A percentile compares a stretch with the other conserved stretches of the same genome.
These are phyloP conservation scores for Trachemys scripta DNA, from an alignment of 2,113 vertebrate genomes.

Conservation along the genomic window DNA sequence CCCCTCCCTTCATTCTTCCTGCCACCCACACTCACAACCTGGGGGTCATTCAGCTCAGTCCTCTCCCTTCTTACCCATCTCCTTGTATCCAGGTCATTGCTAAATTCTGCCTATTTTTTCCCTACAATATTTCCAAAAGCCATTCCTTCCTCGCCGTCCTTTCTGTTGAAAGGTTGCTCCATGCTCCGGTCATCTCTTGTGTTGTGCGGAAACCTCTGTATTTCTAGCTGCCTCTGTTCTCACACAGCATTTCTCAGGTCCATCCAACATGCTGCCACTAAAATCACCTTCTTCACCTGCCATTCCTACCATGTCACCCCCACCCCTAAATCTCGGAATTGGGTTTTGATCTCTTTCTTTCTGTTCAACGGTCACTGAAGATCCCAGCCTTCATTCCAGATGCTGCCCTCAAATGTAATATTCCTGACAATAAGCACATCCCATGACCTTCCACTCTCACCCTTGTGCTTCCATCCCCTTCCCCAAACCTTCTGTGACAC, in stretches of 20 bases:
- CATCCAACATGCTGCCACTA: not conserved
- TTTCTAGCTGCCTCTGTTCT: not conserved
- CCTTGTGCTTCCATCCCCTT: not conserved
- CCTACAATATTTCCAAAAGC: not conserved
- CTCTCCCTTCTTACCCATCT: not conserved
- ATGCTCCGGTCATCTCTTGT: not conserved
- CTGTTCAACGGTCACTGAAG: accelerated
- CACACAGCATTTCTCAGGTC: not conserved
- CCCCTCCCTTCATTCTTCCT: not conserved
- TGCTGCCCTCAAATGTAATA: not conserved
- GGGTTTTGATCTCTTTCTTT: not conserved
- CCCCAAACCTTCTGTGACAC: not conserved
- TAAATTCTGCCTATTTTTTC: not conserved
- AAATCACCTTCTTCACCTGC: not conserved
- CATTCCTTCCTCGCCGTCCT: not conserved
- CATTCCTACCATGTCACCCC: not conserved
- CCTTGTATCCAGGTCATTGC: not conserved
- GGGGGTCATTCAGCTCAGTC: not conserved
- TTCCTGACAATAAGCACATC: accelerated
- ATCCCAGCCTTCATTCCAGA: accelerated
- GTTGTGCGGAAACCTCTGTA: not conserved
- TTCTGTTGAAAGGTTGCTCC: not conserved
- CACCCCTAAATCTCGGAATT: not conserved
- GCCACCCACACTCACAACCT: not conserved
- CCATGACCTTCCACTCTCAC: not conserved